Conservation (phyloP, 2,113 vertebrate genomes). For the Thamnaconus septentrionalis region DNA sequence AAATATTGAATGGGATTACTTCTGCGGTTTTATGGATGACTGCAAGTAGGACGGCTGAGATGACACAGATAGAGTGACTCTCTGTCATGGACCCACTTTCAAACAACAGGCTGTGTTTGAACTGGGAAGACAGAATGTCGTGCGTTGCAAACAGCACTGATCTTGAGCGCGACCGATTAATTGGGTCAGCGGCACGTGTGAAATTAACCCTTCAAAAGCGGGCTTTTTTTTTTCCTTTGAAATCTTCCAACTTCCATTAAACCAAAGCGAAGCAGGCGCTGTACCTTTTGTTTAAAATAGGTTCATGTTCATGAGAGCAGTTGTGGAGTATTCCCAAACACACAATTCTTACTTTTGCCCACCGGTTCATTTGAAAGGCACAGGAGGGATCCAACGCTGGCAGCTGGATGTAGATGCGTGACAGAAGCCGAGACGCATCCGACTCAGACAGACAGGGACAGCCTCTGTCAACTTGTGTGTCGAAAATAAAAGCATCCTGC, state of each 20-base stretch:
- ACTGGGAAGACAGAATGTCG: not conserved
- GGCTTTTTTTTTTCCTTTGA: conserved; percentile 3
- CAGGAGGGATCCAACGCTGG: conserved; percentile 29
- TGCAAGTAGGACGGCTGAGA: conserved; percentile 44
- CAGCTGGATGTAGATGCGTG: conserved; percentile 29
- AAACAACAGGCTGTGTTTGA: conserved; percentile 25
- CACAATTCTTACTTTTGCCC: too few species aligned
- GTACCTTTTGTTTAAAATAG: too few species aligned
- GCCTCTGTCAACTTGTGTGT: conserved; percentile 60
- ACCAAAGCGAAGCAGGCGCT: too few species aligned
- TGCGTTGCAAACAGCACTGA: not conserved
- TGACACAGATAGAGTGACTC: conserved; percentile 53
- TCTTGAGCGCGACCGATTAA: not conserved
- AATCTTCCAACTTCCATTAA: too few species aligned
- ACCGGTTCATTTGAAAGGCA: not conserved
- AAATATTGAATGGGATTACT: conserved; percentile 37
- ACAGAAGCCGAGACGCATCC: conserved; percentile 39
- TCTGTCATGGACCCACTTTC: conserved; percentile 36
- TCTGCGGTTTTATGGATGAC: conserved; percentile 56
- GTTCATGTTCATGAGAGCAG: too few species aligned
- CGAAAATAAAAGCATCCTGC: conserved; percentile 71
- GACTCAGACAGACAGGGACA: conserved; percentile 59
- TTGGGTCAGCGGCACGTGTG: too few species aligned
- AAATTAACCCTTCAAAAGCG: not conserved
- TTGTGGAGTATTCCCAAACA: too few species aligned